A percentile compares a stretch with the other conserved stretches of the same genome.
These are phyloP conservation scores for Candoia aspera DNA, from an alignment of 2,113 vertebrate genomes.

Conservation along the genomic window DNA sequence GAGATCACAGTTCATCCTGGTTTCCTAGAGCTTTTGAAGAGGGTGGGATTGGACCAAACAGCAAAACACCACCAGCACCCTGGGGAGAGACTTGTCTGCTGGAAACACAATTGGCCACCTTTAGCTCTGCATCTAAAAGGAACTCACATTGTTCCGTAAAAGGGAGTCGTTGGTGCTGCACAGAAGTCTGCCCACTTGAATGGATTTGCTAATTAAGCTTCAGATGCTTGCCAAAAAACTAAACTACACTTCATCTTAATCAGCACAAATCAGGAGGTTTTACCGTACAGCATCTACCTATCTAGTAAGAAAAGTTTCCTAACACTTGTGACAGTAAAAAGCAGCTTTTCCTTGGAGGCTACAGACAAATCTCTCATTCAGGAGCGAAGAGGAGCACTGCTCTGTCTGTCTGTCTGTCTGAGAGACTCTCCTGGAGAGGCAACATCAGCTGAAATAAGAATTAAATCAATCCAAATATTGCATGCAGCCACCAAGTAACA, in stretches of 20 bases:
- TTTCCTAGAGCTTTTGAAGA: not conserved
- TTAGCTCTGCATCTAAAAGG: not conserved
- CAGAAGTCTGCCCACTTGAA: not conserved
- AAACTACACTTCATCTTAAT: not conserved
- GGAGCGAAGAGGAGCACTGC: not conserved
- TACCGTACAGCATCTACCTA: not conserved
- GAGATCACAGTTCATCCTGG: not conserved
- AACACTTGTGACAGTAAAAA: not conserved
- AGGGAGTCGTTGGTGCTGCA: not conserved
- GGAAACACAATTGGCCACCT: not conserved
- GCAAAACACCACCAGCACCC: not conserved
- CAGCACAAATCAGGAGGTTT: not conserved
- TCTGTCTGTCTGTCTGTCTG: not conserved
- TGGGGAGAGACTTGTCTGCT: not conserved
- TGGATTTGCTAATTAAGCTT: not conserved
- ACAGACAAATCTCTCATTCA: not conserved
- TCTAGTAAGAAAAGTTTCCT: not conserved
- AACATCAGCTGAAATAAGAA: not conserved
- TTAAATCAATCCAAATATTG: not conserved
- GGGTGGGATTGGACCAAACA: not conserved
- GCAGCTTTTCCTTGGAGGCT: not conserved
- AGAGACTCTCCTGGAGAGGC: not conserved
- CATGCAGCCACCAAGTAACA: not conserved
- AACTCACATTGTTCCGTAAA: not conserved
- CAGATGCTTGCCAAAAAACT: not conserved